Conservation (phyloP, 2,888 invertebrate species). For the Idaea aversata region DNA sequence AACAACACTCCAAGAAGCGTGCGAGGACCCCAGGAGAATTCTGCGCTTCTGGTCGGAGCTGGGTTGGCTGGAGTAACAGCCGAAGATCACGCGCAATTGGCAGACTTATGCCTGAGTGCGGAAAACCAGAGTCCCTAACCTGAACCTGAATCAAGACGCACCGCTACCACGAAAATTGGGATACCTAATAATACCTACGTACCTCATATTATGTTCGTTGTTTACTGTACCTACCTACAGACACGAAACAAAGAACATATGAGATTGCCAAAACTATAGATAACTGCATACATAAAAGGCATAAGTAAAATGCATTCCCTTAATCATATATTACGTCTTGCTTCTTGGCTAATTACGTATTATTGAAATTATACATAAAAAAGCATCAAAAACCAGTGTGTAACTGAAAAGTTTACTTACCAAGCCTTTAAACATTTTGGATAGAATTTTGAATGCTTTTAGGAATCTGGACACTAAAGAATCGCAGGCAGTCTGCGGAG, state of each 20-base stretch:
- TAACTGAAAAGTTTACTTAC: neutral
- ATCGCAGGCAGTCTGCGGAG: neutral
- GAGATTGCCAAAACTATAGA: neutral
- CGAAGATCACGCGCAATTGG: too few species aligned
- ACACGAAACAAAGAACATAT: neutral
- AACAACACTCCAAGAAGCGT: too few species aligned
- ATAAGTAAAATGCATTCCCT: too few species aligned
- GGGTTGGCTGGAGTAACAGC: too few species aligned
- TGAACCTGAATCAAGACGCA: too few species aligned
- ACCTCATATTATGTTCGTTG: neutral
- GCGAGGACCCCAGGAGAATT: too few species aligned
- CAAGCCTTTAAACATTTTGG: constrained; percentile 7
- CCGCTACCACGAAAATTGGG: too few species aligned
- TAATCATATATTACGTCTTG: neutral
- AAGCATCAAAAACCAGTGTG: neutral
- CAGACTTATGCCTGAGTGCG: too few species aligned
- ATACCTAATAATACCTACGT: neutral
- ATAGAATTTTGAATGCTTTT: neutral
- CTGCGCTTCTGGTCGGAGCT: too few species aligned
- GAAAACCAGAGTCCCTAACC: too few species aligned
- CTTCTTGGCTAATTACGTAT: neutral
- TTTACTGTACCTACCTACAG: too few species aligned
- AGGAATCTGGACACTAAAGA: neutral
- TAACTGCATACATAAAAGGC: neutral
- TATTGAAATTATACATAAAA: neutral